phyloP scores from a whole-genome alignment of 2,113 vertebrate species.

The Spea bombifrons region DNA sequence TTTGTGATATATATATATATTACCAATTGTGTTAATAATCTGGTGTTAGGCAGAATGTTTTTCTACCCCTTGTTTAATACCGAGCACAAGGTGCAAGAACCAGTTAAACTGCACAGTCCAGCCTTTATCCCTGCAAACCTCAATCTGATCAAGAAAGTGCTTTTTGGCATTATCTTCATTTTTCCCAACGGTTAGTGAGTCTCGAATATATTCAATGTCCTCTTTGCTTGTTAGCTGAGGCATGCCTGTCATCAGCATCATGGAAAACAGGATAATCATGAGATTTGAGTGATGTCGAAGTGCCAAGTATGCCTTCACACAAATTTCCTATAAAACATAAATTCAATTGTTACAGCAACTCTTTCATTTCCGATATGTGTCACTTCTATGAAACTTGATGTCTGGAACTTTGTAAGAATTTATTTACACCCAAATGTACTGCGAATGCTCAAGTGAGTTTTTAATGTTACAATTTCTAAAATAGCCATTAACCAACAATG shows the following conservation, averaged over 20 bases:
- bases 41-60: constrained; percentile 80
- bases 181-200: constrained; percentile 88
- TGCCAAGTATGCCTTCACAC: constrained; percentile 90
- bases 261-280: constrained; percentile 96
- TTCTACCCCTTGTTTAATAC: constrained; percentile 95
- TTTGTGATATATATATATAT: neutral
- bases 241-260: constrained; percentile 99
- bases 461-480: no score
- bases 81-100: constrained; percentile 95
- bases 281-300: constrained; percentile 95
- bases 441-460: no score
- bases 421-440: no score
- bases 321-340: constrained; percentile 72
- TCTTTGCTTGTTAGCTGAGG: constrained; percentile 96
- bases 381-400: neutral
- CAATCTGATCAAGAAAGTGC: constrained; percentile 95
- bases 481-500: no score
- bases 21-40: neutral
- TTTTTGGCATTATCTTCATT: constrained; percentile 87
- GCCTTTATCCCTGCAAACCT: constrained; percentile 96
- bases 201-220: constrained; percentile 95
- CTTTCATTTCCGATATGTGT: neutral
- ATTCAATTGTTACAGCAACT: neutral
- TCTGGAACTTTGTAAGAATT: no score
- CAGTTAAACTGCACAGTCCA: constrained; percentile 99